Evolutionary conservation across 2,113 vertebrate genomes (phyloP), one percentile per base, ranked within the genome.

Genomic region (Chloropsis cyanopogon): DNA sequence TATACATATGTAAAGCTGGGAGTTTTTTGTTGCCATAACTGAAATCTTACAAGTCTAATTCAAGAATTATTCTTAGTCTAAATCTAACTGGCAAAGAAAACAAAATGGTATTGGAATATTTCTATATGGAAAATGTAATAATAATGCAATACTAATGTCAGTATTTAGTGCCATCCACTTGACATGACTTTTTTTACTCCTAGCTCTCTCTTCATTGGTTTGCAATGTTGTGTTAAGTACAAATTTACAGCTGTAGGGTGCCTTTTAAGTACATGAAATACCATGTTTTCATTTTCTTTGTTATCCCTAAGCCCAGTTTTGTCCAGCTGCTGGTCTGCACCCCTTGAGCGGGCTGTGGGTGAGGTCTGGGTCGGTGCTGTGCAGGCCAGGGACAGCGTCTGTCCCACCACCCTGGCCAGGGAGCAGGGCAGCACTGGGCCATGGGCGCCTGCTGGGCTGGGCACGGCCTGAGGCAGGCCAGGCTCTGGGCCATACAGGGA

Each of bases 331-430:
- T 2, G 4, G 20, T 41, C 35, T 59, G 47, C 47, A 14, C 28
- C 18, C 23, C 46, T 23, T 12, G 59, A 22, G 5, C 14, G 22
- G 61, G 6, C 5, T 0, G 0, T 0, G 0, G 24, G 8, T 37
- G 25, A 54, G 49, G 33, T 37, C 11, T 46, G 57, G 14, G 6
- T 1, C 1, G 11, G 41, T 19, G 53, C 79, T 39, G 54, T 8
- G 10, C 14, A 4, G 75, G 46, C 11, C 0, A 0, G 31, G 52
- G 5, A 2, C 50, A 37, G 44, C 9, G 12, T 14, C 17, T 0
- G 2, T 52, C 23, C 53, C 35, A 4, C 42, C 0, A 0, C 11
- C 52, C 44, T 8, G 29, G 28, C 53, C 24, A 21, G 82, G 42
- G 28, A 53, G 24, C 31, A 35, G 28, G 42, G 37, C 73, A 77